A percentile compares a stretch with the other conserved stretches of the same genome.
These are phyloP conservation scores for Hemiscyllium ocellatum DNA, from an alignment of 2,113 vertebrate genomes.

Conservation along the genomic window DNA sequence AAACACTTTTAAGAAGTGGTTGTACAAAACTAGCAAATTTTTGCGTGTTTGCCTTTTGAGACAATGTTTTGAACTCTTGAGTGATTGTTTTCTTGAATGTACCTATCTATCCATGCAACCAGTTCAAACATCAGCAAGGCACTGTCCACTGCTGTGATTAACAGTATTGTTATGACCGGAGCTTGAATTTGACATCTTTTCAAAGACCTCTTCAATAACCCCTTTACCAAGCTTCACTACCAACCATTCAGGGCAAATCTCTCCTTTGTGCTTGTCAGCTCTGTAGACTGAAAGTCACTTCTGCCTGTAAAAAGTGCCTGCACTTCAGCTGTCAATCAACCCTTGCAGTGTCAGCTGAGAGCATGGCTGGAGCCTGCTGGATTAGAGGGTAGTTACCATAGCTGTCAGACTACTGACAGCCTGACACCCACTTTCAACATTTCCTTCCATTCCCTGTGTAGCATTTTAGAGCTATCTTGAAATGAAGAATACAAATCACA, in stretches of 20 bases:
- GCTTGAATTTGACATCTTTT: constrained; percentile 92
- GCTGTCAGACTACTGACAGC: constrained; percentile 99
- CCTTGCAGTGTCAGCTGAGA: constrained; percentile 87
- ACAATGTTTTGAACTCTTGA: background rate
- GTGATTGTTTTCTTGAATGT: background rate
- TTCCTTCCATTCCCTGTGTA: constrained; percentile 86
- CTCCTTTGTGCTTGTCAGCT: constrained; percentile 99
- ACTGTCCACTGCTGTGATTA: constrained; percentile 95
- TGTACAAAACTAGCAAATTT: background rate
- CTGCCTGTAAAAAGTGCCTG: constrained; percentile 90
- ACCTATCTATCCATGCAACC: background rate
- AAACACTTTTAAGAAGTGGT: background rate
- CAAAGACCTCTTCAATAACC: constrained; percentile 97
- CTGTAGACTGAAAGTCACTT: constrained; percentile 99
- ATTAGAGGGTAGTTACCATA: constrained; percentile 99
- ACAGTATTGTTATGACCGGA: constrained; percentile 99
- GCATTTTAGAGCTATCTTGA: constrained; percentile 69
- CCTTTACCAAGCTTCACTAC: constrained; percentile 89
- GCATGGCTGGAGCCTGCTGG: constrained; percentile 94
- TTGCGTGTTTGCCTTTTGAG: background rate
- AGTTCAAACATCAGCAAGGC: constrained; percentile 41
- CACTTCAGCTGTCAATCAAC: constrained; percentile 99
- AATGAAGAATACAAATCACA: constrained; percentile 55
- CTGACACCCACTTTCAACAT: constrained; percentile 95
- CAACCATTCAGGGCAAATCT: constrained; percentile 96